Percentiles rank a stretch among this genome's conserved stretches.
Conservation (phyloP, 2,888 invertebrate species). For the Agrenia bidenticulata region DNA sequence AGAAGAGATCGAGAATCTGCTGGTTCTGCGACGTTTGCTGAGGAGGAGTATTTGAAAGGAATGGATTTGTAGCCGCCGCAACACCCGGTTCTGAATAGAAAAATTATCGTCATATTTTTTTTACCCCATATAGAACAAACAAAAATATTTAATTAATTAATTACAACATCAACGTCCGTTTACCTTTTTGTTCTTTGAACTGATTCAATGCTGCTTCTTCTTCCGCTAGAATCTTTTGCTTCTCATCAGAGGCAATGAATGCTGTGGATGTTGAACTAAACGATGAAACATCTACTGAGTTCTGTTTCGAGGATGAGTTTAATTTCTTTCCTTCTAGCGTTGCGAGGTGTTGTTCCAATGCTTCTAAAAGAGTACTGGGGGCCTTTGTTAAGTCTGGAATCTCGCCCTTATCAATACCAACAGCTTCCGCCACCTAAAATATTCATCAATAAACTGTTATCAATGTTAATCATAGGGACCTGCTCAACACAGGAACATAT, state of each 20-base stretch:
- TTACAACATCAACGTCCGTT: no score
- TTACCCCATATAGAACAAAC: neutral
- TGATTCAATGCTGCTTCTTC: conserved; percentile 95
- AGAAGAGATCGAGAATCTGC: conserved; percentile 72
- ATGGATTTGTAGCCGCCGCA: conserved; percentile 46
- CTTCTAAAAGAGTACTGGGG: conserved; percentile 93
- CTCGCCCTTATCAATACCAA: conserved; percentile 97
- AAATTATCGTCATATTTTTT: neutral
- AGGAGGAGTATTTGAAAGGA: conserved; percentile 45
- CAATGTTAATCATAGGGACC: conserved; percentile 12
- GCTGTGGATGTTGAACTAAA: conserved; percentile 51
- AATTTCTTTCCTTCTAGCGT: conserved; percentile 87
- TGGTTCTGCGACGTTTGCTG: conserved; percentile 50
- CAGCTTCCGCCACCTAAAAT: conserved; percentile 63
- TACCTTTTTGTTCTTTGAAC: conserved; percentile 72
- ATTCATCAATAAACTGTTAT: conserved; percentile 10
- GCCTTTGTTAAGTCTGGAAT: conserved; percentile 98
- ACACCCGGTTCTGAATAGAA: conserved; percentile 22
- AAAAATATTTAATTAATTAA: no score
- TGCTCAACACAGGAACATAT: neutral
- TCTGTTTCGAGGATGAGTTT: conserved; percentile 49
- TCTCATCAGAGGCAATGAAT: conserved; percentile 58
- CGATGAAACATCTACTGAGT: conserved; percentile 50
- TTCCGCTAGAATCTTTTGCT: conserved; percentile 86
- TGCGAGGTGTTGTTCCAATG: conserved; percentile 91